A percentile compares a stretch with the other conserved stretches of the same genome.
These are phyloP conservation scores for Pseudococcus longispinus DNA, from an alignment of 2,888 invertebrate genomes.

Conservation along the genomic window DNA sequence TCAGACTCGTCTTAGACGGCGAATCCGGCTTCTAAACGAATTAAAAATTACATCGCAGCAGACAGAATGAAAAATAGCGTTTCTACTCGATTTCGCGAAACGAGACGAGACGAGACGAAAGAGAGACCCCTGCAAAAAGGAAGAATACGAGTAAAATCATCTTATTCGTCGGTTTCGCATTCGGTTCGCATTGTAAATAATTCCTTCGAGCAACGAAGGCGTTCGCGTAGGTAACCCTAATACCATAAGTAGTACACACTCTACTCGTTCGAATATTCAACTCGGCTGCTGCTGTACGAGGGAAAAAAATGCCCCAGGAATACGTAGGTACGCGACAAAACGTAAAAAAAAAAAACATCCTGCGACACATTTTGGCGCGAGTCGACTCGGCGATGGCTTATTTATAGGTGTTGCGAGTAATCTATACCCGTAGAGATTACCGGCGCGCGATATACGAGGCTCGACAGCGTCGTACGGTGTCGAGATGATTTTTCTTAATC, in stretches of 20 bases:
- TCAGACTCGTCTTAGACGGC: too few relatives aligned
- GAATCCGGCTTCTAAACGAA: neutral
- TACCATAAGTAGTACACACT: neutral
- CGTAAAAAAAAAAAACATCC: neutral
- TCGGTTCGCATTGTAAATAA: neutral
- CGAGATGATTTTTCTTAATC: conserved; percentile 17
- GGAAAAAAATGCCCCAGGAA: neutral
- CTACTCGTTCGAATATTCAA: neutral
- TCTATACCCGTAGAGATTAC: conserved; percentile 12
- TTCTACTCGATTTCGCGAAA: neutral
- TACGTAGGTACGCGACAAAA: neutral
- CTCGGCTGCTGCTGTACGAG: too few relatives aligned
- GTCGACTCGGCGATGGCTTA: conserved; percentile 6
- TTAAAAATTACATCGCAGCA: conserved; percentile 5
- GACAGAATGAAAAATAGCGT: neutral
- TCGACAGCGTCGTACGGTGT: conserved; percentile 2
- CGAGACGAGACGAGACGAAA: neutral
- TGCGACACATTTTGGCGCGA: conserved; percentile 4
- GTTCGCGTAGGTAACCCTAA: neutral
- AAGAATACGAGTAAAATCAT: neutral
- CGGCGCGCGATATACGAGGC: neutral
- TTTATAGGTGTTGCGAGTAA: conserved; percentile 12
- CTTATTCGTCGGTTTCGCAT: neutral
- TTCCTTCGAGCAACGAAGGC: neutral
- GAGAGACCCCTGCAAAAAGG: too few relatives aligned